Conservation (phyloP, 2,888 invertebrate genomes). For the Drosophila anomalipes region DNA sequence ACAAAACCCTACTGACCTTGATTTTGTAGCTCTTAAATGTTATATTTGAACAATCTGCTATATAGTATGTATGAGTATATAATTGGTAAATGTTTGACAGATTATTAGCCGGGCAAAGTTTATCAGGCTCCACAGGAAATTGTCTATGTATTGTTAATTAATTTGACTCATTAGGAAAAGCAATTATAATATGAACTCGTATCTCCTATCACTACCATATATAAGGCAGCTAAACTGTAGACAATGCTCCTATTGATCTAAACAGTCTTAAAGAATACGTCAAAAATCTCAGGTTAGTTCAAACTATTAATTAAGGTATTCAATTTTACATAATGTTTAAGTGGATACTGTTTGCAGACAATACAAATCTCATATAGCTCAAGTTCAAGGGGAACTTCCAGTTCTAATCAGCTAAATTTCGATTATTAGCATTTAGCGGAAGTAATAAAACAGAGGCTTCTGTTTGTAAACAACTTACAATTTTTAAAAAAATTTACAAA, state of each 20-base stretch:
- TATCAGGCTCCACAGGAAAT: conserved; percentile 68
- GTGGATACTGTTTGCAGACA: neutral
- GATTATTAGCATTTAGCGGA: conserved; percentile 55
- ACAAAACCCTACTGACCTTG: conserved; percentile 54
- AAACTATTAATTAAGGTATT: neutral
- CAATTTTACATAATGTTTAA: neutral
- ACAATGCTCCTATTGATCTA: neutral
- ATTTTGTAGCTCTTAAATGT: conserved; percentile 37
- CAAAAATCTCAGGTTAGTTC: neutral
- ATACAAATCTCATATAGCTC: neutral
- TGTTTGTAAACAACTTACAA: conserved; percentile 60
- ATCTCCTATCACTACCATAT: conserved; percentile 4
- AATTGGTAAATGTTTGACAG: conserved; percentile 15
- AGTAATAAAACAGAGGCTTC: conserved; percentile 43
- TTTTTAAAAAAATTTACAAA: conserved; percentile 34
- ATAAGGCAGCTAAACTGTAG: neutral
- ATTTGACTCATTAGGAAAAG: conserved; percentile 37
- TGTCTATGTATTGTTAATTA: conserved; percentile 35
- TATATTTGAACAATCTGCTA: neutral
- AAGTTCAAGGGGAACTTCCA: neutral
- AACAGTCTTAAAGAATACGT: neutral
- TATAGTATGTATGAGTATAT: neutral
- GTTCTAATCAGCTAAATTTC: conserved; percentile 17
- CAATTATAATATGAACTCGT: conserved; percentile 9
- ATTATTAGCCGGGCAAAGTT: conserved; percentile 43